Evolutionary conservation across 2,888 invertebrate genomes (phyloP).

Genomic region (Pristionchus japonicus): DNA sequence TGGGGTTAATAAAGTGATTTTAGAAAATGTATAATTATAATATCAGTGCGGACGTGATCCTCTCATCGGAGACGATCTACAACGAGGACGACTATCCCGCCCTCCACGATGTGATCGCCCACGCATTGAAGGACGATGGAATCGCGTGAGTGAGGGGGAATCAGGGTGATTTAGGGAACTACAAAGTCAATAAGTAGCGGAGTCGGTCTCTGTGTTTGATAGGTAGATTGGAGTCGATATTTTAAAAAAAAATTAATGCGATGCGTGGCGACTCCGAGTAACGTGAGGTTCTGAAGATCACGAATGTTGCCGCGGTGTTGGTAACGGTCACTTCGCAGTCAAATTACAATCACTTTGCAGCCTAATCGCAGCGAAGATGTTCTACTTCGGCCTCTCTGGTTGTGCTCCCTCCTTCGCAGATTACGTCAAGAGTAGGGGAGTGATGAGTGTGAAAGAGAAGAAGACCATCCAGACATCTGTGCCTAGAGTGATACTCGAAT

Average conservation of each 20-base stretch:
- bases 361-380: conserved; percentile 89
- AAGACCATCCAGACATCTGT: conserved; percentile 33
- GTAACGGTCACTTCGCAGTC: background rate
- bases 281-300: background rate
- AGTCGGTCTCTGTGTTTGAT: no score
- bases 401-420: conserved; percentile 85
- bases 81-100: conserved; percentile 86
- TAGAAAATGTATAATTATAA: background rate
- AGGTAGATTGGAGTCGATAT: no score
- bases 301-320: background rate
- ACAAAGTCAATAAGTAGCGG: no score
- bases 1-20: background rate
- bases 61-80: conserved; percentile 92
- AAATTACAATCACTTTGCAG: no score
- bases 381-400: conserved; percentile 96
- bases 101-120: conserved; percentile 81
- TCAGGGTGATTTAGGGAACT: background rate
- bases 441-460: background rate
- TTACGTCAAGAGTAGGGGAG: conserved; percentile 76
- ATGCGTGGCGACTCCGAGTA: background rate
- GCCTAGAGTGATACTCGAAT: conserved; percentile 39
- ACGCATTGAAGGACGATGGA: conserved; percentile 82
- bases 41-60: conserved; percentile 85
- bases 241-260: background rate
- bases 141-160: conserved; percentile 52